Base-by-base conservation (phyloP, 2,888 invertebrate genomes). In the Pachliopta kotzebuea region DNA sequence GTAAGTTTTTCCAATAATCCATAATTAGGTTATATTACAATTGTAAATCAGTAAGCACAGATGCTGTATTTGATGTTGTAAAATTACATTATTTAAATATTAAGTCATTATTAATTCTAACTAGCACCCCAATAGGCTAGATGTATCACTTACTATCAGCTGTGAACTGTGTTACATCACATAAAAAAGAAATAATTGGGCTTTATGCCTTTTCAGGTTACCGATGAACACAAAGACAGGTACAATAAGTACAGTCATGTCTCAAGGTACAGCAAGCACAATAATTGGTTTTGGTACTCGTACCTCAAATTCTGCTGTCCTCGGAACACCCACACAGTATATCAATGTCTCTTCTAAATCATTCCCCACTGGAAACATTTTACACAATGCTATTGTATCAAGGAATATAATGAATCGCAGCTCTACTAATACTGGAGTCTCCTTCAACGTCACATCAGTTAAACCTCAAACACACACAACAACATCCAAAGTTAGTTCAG, bases 311-410 rank as follows among this genome's bases (percentile, higher is more conserved):
- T 83, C 86, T 0, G 85, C 88, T 14, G 81, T 89, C 56, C 85
- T 90, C 67, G 83, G 85, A 0, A 84, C 88, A 1, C 87, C 91
- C 8, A 68, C 79, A 2, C 91, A 91, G 70, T 92, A 92, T 69
- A 89, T 92, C 68, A 92, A 90, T 71, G 90, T 92, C 52, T 81
- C 86, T 7, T 85, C 92, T 6, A 92, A 92, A 68, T 86, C 89
- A 0, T 92, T 91, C 74, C 90, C 92, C 14, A 90, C 90, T 20
- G 92, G 92, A 37, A 92, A 91, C 75, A 92, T 92, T 50, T 76
- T 92, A 1, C 92, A 92, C 72, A 92, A 91, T 71, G 92, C 92
- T 1, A 92, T 92, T 59, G 88, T 92, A 0, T 92, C 92, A 0
- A 77, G 92, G 17, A 92, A 91, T 71, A 85, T 92, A 50, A 82